Evolutionary conservation across 2,113 vertebrate species (phyloP).

Genomic region (Ursus arctos): DNA sequence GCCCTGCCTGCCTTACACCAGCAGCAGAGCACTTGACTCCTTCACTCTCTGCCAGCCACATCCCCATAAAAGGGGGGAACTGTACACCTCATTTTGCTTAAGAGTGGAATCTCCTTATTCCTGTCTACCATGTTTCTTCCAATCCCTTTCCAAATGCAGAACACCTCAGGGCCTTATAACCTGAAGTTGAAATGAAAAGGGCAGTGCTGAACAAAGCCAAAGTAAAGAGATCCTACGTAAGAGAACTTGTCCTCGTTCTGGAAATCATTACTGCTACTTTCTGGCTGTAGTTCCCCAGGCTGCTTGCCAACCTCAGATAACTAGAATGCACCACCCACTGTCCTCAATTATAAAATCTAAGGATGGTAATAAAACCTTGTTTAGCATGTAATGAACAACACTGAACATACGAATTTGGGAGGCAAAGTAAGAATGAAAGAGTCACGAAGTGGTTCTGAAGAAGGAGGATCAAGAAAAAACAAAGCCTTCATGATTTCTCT

Average conservation of each 20-base stretch:
- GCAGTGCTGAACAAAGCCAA: background rate
- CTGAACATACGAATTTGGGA: background rate
- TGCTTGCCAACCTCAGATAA: conserved; percentile 5
- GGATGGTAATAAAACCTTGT: background rate
- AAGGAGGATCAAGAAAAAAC: background rate
- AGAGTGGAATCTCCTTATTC: background rate
- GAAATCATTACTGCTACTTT: background rate
- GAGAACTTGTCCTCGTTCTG: background rate
- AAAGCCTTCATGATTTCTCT: background rate
- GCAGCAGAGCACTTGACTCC: background rate
- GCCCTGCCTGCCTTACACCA: background rate
- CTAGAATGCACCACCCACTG: background rate
- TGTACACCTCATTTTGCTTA: background rate
- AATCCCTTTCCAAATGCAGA: background rate
- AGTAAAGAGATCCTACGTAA: background rate
- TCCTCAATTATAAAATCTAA: background rate
- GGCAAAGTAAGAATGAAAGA: conserved; percentile 9
- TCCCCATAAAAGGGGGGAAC: background rate
- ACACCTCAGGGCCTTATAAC: background rate
- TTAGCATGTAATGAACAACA: background rate
- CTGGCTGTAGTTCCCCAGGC: background rate
- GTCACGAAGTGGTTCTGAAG: background rate
- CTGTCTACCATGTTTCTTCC: background rate
- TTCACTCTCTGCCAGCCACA: background rate
- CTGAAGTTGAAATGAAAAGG: background rate